A percentile compares a stretch with the other conserved stretches of the same genome.
Conservation (phyloP, 2,113 vertebrate genomes). For the Chaetorhynchus papuensis region DNA sequence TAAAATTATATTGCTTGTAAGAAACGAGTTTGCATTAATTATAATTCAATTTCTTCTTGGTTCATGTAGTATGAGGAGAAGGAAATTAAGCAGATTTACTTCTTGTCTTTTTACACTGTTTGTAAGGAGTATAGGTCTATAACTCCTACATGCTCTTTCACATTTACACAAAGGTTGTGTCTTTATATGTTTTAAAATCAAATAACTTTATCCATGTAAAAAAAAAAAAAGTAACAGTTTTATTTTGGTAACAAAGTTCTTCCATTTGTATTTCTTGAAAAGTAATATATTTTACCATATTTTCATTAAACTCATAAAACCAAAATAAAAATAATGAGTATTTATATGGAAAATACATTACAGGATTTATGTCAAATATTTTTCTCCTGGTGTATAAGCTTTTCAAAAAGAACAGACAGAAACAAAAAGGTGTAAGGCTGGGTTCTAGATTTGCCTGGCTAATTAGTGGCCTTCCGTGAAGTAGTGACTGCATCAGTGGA, state of each 20-base stretch:
- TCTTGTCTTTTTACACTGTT: neutral
- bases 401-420: neutral
- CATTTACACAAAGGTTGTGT: neutral
- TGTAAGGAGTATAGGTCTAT: neutral
- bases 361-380: neutral
- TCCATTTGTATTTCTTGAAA: neutral
- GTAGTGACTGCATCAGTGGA: neutral
- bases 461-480: neutral
- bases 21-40: neutral
- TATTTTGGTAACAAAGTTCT: neutral
- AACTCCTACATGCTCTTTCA: neutral
- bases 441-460: neutral
- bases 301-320: neutral
- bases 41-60: neutral
- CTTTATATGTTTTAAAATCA: neutral
- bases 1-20: neutral
- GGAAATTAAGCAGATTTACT: neutral
- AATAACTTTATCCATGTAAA: neutral
- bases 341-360: neutral
- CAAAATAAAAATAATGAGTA: neutral
- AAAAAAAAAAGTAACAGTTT: neutral
- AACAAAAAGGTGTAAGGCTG: neutral
- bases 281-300: neutral
- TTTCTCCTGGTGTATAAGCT: neutral
- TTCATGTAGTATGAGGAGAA: neutral